These are phyloP conservation scores for Lasioglossum zephyrum DNA, from an alignment of 2,888 invertebrate species.

Conservation along the genomic window DNA sequence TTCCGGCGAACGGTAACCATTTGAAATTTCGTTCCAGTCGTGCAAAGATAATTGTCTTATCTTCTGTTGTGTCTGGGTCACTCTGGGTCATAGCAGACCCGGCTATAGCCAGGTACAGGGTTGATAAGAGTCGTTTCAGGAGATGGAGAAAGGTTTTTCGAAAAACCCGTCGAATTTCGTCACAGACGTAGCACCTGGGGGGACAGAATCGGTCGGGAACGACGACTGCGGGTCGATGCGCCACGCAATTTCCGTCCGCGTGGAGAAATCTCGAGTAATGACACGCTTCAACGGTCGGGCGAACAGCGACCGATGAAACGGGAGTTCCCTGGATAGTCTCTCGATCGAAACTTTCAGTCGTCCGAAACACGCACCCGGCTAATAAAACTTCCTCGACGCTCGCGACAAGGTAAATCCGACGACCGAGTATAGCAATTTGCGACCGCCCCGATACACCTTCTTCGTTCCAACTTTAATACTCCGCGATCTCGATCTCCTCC, in stretches of 20 bases:
- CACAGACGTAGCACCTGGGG: not conserved
- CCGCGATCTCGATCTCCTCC: not conserved
- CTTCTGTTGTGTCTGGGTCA: too few relatives aligned
- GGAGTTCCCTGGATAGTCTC: constrained; percentile 30
- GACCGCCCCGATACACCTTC: not conserved
- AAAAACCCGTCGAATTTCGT: not conserved
- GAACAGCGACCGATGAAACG: constrained; percentile 31
- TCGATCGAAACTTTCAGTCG: constrained; percentile 40
- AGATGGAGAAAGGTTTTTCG: not conserved
- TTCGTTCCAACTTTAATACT: not conserved
- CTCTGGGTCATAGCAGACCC: not conserved
- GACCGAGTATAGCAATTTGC: not conserved
- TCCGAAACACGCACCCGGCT: constrained; percentile 2
- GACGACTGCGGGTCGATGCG: constrained; percentile 21
- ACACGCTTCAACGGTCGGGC: constrained; percentile 52
- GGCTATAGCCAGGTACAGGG: not conserved
- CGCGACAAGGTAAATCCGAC: not conserved
- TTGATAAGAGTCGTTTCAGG: not conserved
- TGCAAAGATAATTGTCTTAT: not conserved
- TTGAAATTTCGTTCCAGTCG: not conserved
- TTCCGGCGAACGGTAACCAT: not conserved
- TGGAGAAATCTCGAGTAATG: constrained; percentile 56
- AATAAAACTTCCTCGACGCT: constrained; percentile 10
- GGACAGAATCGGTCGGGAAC: constrained; percentile 20
- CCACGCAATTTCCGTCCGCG: constrained; percentile 55